Base-by-base conservation (phyloP, 2,797 vertebrate genomes). In the Lacerta viridis region DNA sequence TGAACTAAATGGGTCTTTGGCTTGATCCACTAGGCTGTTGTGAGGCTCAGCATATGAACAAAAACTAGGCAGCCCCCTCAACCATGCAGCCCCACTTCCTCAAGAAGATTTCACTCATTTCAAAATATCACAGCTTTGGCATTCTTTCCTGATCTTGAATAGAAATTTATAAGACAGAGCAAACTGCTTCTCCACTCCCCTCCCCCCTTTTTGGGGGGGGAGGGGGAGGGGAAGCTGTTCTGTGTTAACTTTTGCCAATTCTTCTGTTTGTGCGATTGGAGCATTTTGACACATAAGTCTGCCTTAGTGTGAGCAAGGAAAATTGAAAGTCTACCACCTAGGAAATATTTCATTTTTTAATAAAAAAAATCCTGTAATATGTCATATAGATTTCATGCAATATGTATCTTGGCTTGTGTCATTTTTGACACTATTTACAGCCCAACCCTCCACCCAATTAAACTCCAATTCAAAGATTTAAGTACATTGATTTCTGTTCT, bases 301-400 rank as follows among this genome's bases (percentile, higher is more conserved):
- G 13, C 4, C 17, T 78, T 79, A 43, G 39, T 8, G 3, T 1
- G 0, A 87, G 9, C 15, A 83, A 85, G 83, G 17, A 83, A 29
- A 92, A 80, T 41, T 55, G 91, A 76, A 79, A 92, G 80, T 85
- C 84, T 74, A 79, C 59, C 17, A 5, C 17, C 41, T 80, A 27
- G n/a, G n/a, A 25, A n/a, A 43, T 43, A 55, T 39, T 83, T 87
- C 41, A 66, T 83, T 33, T 55, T 55, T 55, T 55, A 55, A 55
- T 55, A 55, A 78, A 85, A 46, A 76, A 33, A 46, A 7, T 33
- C 46, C 46, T 4, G 36, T n/a, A 77, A 71, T 10, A 82, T 15
- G 5, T 2, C 43, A 66, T 1, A 1, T 79, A 55, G 76, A 17
- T 0, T 64, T 23, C 6, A 25, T 0, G 84, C 68, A 39, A 8